A percentile compares a stretch with the other conserved stretches of the same genome.
phyloP scores from a whole-genome alignment of 1,140 invertebrate species.

The Leptinotarsa undecemlineata region DNA sequence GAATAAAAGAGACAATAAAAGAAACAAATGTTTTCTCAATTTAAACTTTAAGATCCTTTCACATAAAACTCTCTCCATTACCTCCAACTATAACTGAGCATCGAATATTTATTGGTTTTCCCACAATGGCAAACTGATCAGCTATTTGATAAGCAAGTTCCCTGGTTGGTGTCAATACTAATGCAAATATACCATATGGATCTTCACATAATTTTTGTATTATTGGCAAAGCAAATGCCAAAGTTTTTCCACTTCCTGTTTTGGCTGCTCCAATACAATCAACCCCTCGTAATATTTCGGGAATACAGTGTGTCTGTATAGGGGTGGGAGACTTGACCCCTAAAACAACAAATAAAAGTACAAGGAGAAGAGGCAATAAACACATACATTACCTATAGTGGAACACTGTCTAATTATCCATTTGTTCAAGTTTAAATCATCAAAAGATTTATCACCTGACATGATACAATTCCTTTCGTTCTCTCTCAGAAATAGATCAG shows the following conservation, averaged over 20 bases:
- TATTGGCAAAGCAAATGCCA: conserved; percentile 95
- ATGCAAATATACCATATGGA: conserved; percentile 92
- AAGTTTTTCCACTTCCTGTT: conserved; percentile 97
- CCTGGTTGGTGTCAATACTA: conserved; percentile 94
- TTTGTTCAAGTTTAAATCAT: conserved; percentile 32
- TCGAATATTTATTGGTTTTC: conserved; percentile 81
- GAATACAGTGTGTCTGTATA: conserved; percentile 84
- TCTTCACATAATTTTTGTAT: conserved; percentile 88
- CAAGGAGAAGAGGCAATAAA: conserved; percentile 15
- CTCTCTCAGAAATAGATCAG: neutral
- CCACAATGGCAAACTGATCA: conserved; percentile 90
- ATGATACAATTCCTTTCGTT: neutral
- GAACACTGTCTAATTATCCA: conserved; percentile 49
- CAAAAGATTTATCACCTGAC: conserved; percentile 1
- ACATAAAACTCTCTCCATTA: neutral
- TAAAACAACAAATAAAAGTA: conserved; percentile 52
- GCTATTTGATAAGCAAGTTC: conserved; percentile 92
- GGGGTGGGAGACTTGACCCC: conserved; percentile 81
- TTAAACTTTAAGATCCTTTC: no score
- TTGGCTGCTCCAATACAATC: conserved; percentile 95
- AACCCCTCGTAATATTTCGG: conserved; percentile 76
- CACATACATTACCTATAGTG: conserved; percentile 39
- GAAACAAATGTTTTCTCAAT: no score
- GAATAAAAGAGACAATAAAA: no score
- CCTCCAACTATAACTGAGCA: conserved; percentile 85